These are phyloP conservation scores for Campoplex nolae DNA, from an alignment of 2,888 invertebrate species.

Conservation along the genomic window DNA sequence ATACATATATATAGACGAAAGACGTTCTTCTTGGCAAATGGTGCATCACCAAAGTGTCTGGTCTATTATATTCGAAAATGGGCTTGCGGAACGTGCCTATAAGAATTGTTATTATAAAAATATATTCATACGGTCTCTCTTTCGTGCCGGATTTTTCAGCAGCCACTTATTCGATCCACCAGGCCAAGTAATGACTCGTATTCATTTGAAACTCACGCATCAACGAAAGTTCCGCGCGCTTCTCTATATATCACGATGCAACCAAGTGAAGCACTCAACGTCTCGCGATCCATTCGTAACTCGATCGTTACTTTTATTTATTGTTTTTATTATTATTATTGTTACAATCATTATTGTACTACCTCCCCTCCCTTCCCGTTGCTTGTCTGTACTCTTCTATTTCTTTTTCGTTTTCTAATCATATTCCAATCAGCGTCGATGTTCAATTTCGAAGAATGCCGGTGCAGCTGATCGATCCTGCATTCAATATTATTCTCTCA, in stretches of 20 bases:
- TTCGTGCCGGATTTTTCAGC: conserved; percentile 70
- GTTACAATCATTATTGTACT: no score
- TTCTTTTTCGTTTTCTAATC: conserved; percentile 2
- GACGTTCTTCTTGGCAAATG: conserved; percentile 77
- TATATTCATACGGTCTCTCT: conserved; percentile 57
- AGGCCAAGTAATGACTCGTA: conserved; percentile 76
- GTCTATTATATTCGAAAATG: conserved; percentile 72
- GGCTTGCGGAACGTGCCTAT: conserved; percentile 51
- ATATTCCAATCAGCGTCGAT: conserved; percentile 14
- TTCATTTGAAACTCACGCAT: conserved; percentile 73
- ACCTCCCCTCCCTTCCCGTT: neutral
- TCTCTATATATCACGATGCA: conserved; percentile 35
- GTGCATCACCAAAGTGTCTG: conserved; percentile 76
- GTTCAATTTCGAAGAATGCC: neutral
- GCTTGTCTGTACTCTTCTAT: conserved; percentile 15
- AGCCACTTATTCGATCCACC: conserved; percentile 77
- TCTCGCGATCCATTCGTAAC: conserved; percentile 43
- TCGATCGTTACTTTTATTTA: conserved; percentile 33
- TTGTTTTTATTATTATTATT: conserved; percentile 7
- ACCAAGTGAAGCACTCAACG: conserved; percentile 46
- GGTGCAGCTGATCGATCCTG: neutral
- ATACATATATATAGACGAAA: conserved; percentile 55
- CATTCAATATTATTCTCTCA: neutral
- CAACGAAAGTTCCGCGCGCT: conserved; percentile 64
- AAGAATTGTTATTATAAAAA: conserved; percentile 41